phyloP scores from a whole-genome alignment of 2,113 vertebrate genomes.

The Amphiprion ocellaris region DNA sequence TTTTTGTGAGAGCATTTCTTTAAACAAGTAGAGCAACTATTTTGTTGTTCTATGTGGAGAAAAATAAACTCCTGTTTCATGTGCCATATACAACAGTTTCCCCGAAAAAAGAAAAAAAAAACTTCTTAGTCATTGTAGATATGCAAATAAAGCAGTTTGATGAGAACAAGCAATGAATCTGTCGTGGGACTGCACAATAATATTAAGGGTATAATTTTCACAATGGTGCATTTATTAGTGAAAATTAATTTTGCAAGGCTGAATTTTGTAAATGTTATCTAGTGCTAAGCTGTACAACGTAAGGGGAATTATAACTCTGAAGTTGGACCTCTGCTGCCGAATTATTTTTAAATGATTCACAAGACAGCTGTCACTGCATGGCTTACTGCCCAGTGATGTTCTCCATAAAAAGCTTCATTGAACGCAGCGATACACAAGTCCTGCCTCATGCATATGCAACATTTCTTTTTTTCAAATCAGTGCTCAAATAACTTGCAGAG shows the following conservation, averaged over 20 bases:
- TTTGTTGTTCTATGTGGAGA: not conserved
- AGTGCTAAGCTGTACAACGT: conserved; percentile 17
- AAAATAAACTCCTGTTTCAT: not conserved
- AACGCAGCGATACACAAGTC: conserved; percentile 53
- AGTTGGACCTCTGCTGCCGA: conserved; percentile 55
- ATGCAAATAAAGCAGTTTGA: conserved; percentile 37
- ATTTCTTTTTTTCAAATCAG: conserved; percentile 30
- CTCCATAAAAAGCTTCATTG: conserved; percentile 66
- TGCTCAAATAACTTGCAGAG: conserved; percentile 52
- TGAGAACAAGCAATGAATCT: conserved; percentile 17
- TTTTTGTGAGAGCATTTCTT: conserved; percentile 10
- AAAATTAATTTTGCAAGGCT: conserved; percentile 27
- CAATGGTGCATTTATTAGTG: conserved; percentile 32
- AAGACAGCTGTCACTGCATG: conserved; percentile 75
- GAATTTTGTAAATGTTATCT: conserved; percentile 40
- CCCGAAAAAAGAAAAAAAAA: conserved; percentile 14
- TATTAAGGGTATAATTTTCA: conserved; percentile 16
- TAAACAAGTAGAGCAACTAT: not conserved
- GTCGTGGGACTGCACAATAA: conserved; percentile 8
- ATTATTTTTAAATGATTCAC: conserved; percentile 69
- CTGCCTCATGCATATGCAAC: conserved; percentile 65
- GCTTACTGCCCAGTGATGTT: conserved; percentile 70
- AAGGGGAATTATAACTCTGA: conserved; percentile 48
- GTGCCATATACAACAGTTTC: not conserved
- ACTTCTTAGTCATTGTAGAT: conserved; percentile 11